These are phyloP conservation scores for Homalodisca vitripennis DNA, from an alignment of 1,140 invertebrate genomes.

Conservation along the genomic window DNA sequence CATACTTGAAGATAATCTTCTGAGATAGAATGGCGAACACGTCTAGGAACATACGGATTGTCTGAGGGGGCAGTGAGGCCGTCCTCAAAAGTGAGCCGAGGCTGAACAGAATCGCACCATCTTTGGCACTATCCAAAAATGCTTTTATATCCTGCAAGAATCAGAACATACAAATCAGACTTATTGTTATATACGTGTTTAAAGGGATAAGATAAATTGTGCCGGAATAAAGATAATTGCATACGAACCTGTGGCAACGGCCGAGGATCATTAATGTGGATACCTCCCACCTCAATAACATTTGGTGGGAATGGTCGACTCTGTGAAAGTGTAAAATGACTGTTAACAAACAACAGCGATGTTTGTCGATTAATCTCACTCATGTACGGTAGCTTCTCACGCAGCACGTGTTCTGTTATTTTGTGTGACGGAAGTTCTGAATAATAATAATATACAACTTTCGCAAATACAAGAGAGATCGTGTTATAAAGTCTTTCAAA, in stretches of 20 bases:
- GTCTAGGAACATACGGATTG: not conserved
- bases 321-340: conserved; percentile 50
- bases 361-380: conserved; percentile 38
- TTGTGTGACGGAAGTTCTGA: no score
- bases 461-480: no score
- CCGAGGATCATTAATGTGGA: conserved; percentile 50
- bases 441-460: no score
- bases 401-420: no score
- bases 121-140: conserved; percentile 36
- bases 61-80: conserved; percentile 37
- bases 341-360: conserved; percentile 43
- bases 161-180: no score
- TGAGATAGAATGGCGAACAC: not conserved
- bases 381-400: conserved; percentile 57
- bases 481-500: no score
- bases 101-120: conserved; percentile 48
- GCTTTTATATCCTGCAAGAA: not conserved
- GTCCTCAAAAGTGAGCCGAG: conserved; percentile 44
- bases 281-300: conserved; percentile 64
- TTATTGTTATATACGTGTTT: no score
- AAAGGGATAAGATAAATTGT: no score
- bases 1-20: not conserved
- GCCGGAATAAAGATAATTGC: no score
- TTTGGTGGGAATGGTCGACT: conserved; percentile 57
- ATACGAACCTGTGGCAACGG: conserved; percentile 52